These are phyloP conservation scores for Stegodyphus dumicola DNA, from an alignment of 1,140 invertebrate genomes.

Conservation along the genomic window DNA sequence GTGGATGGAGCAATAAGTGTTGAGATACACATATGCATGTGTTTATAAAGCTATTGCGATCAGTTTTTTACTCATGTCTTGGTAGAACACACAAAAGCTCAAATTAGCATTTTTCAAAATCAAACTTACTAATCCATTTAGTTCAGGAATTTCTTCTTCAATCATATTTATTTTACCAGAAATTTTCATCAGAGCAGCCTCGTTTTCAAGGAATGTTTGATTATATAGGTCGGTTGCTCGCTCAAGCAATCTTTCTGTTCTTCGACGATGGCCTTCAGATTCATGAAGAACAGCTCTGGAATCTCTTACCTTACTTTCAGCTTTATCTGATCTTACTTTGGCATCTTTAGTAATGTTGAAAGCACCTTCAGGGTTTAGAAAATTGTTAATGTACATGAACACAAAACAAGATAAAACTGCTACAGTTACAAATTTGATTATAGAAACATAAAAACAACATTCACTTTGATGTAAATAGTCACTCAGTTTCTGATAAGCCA, in stretches of 20 bases:
- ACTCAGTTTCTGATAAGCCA: too few species aligned
- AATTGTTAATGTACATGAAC: neutral
- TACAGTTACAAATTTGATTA: neutral
- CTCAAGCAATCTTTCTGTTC: constrained; percentile 83
- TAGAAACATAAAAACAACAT: too few species aligned
- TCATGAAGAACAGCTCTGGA: constrained; percentile 74
- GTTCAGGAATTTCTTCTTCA: constrained; percentile 79
- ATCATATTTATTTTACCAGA: constrained; percentile 76
- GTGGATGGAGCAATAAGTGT: too few species aligned
- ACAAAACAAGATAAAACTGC: neutral
- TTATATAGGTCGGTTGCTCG: constrained; percentile 78
- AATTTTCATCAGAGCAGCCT: constrained; percentile 75
- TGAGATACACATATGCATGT: too few species aligned
- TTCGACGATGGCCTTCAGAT: constrained; percentile 83
- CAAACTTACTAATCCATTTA: constrained; percentile 78
- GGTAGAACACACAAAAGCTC: too few species aligned
- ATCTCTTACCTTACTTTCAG: constrained; percentile 70
- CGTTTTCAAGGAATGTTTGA: constrained; percentile 75
- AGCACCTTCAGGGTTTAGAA: constrained; percentile 72
- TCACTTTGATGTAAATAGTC: too few species aligned
- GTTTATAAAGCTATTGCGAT: too few species aligned
- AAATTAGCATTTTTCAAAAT: too few species aligned
- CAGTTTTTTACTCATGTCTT: too few species aligned
- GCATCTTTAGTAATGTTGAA: constrained; percentile 88
- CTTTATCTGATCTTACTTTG: constrained; percentile 76